Evolutionary conservation across 2,888 invertebrate species (phyloP), one percentile per base, ranked within the genome.

Genomic region (Leptarthrus brevirostris): DNA sequence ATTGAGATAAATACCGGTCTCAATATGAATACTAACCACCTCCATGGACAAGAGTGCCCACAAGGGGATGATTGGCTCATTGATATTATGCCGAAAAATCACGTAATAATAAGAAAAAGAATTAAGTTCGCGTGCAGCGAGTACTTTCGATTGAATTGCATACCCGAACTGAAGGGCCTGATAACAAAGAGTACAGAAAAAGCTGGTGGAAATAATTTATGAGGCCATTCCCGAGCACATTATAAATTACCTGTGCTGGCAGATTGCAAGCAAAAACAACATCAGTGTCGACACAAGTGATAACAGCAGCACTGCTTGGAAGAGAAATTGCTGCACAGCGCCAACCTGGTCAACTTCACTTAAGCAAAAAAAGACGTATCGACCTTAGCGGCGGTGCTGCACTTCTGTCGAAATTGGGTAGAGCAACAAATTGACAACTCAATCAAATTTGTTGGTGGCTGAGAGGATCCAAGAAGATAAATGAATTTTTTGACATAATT

Each of bases 161-260:
- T 30, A 20, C 18, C 22, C 18, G 22, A 16, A 20, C 4, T 6
- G 14, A 53, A 71, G 54, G 54, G 34, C 54, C 44, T 69, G 70
- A 70, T 36, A 70, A 70, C 24, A 71, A 20, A 54, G 52, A 40
- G 18, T 16, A 18, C 14, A 22, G n/a, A 54, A 70, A 70, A 70
- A 53, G 12, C 20, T 54, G 36, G 18, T 36, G 49, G 56, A 75
- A 74, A 73, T 77, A 77, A 77, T 77, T 77, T 76, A 77, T 76
- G 73, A 72, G 61, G 66, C 69, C 74, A 76, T 73, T 74, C 71
- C 71, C 61, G 44, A 34, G 36, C 40, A 58, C 49, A 61, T 73
- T 71, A 73, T 74, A 72, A 77, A 72, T 76, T 70, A 74, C 70
- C 61, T 54, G n/a, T 18, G 6, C 22, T 58, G 72, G 58, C 72